Evolutionary conservation across 2,113 vertebrate genomes (phyloP), one percentile per base, ranked within the genome.

Genomic region (Noturus placidus): DNA sequence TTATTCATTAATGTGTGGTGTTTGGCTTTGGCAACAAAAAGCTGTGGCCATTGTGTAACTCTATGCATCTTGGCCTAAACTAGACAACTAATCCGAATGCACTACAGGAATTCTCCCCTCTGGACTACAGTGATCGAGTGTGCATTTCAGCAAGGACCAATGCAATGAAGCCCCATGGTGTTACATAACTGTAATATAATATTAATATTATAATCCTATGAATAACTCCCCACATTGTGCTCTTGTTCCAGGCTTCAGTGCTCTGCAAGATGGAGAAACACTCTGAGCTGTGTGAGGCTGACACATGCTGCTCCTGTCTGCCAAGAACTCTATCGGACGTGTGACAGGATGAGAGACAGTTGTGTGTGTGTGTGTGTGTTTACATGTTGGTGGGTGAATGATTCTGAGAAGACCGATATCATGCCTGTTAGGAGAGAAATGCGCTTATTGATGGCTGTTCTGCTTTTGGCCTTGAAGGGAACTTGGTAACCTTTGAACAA

Each of bases 111-210:
- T 69, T n/a, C 38, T 83, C 20, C 33, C 27, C 57, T 81, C 38
- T 87, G 67, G 82, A 81, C 83, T 46, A 59, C 80, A 72, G 27
- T 27, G 27, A 82, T 67, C 33, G 42, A 77, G 50, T 79, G 46
- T 67, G 50, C 56, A 82, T 82, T 86, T 88, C 89, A 88, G 30
- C 33, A 63, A 70, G 42, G 83, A 78, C 67, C 76, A 85, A 52
- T 79, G 63, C 78, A 85, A n/a, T 13, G 27, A 87, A 80, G 52
- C 85, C 87, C 78, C n/a, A 65, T 59, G 72, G 69, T 76, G 56
- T 90, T 90, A 85, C 85, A 46, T 85, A 88, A 85, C 57, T 57
- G 70, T 82, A 84, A 87, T 85, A 63, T 82, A 88, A 87, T 90
- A 90, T 83, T 72, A 82, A 57, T 69, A 52, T 87, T 30, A 82